Conservation (phyloP, 2,113 vertebrate genomes). For the Prinia subflava region DNA sequence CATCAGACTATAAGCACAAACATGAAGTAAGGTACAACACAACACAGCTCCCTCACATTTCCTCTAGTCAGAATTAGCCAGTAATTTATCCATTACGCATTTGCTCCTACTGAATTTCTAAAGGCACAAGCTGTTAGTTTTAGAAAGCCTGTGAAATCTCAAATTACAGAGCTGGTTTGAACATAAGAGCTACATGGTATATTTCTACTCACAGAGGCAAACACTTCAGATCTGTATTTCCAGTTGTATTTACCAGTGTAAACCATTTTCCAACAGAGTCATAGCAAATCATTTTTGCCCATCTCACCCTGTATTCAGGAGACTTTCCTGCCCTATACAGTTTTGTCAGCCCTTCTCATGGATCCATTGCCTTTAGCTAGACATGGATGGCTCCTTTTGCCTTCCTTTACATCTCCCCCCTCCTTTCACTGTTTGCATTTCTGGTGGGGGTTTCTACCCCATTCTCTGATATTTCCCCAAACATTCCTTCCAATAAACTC, state of each 20-base stretch:
- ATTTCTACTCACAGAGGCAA: background rate
- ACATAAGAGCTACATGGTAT: background rate
- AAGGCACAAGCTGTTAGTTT: background rate
- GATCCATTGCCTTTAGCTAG: background rate
- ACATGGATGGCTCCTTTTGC: background rate
- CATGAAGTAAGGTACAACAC: background rate
- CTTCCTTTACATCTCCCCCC: accelerated
- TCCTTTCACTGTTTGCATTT: background rate
- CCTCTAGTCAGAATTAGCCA: background rate
- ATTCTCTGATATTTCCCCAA: background rate
- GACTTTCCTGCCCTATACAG: background rate
- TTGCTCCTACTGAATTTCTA: background rate
- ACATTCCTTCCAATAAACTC: background rate
- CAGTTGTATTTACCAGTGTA: background rate
- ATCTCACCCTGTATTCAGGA: background rate
- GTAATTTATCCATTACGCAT: background rate
- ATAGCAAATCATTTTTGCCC: background rate
- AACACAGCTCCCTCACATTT: background rate
- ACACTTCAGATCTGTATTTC: background rate
- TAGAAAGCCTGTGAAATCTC: background rate
- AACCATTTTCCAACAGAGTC: background rate
- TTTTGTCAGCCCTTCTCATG: background rate
- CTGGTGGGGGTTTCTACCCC: accelerated
- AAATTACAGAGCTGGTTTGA: background rate
- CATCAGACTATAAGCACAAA: background rate